Base-by-base conservation (phyloP, 2,888 invertebrate genomes). In the Andrena minutula region DNA sequence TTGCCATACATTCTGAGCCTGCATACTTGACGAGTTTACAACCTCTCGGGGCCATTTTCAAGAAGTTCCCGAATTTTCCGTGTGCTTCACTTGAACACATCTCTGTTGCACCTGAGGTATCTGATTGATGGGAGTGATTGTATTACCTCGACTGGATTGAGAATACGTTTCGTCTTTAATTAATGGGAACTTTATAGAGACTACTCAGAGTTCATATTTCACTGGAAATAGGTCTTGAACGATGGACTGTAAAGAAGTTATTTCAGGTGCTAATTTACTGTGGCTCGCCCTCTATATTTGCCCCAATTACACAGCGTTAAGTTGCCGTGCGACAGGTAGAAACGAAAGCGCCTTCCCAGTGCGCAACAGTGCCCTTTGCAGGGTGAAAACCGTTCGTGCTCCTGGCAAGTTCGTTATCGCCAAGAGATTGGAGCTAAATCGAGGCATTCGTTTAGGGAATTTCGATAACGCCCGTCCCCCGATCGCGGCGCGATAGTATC, bases 401-500 rank as follows among this genome's bases (percentile, higher is more conserved):
- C 10, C n/a, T 73, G 73, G 56, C 66, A 80, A 73, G 73, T 68
- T 80, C 51, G 73, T 75, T 80, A 74, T 69, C 73, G 68, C 64
- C n/a, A 41, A 32, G 20, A 74, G 81, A 80, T 80, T 61, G 53
- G 4, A 69, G 64, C 41, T 41, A 81, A 74, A 81, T 79, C 65
- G 75, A 35, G 75, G 58, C 20, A 82, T 75, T 81, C 74, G 75
- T 74, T 80, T 47, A 49, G 66, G 61, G 81, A 69, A 77, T 70
- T 65, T 77, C 83, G 82, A 76, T 77, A 82, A 66, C 77, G 73
- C n/a, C 58, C 70, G 49, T 56, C 70, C 66, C 16, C 51, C 56
- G 75, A 83, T 82, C 65, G 28, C 49, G 47, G 35, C 56, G 47
- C 71, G 76, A 82, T 82, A 79, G 70, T 76, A 79, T 87, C 66